A percentile compares a stretch with the other conserved stretches of the same genome.
Conservation (phyloP, 2,113 vertebrate genomes). For the Dicaeum eximium region DNA sequence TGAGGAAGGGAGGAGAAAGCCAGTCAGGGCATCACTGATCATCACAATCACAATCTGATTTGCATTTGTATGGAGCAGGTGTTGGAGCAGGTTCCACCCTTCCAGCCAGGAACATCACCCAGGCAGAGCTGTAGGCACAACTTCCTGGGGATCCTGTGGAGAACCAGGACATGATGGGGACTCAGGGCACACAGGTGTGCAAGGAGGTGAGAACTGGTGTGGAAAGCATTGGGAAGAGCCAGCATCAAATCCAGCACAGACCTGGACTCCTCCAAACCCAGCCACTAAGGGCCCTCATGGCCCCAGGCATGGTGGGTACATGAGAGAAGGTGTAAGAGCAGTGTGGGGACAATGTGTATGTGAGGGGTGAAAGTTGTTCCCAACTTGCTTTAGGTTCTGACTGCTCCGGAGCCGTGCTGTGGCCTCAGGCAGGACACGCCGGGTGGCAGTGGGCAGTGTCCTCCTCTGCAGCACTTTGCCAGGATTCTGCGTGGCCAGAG, state of each 20-base stretch:
- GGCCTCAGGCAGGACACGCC: accelerated
- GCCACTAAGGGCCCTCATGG: accelerated
- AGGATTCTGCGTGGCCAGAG: background rate
- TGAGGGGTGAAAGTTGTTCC: background rate
- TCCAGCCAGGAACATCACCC: background rate
- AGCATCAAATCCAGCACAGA: background rate
- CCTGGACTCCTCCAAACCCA: background rate
- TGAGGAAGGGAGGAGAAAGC: background rate
- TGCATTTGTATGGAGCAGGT: background rate
- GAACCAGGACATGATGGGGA: background rate
- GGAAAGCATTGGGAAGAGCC: background rate
- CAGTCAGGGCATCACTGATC: background rate
- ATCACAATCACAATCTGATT: no score
- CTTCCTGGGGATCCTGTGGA: background rate
- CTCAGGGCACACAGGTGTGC: background rate
- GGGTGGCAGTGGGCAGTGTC: background rate
- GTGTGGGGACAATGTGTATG: accelerated
- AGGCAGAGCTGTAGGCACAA: background rate
- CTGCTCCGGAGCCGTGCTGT: accelerated
- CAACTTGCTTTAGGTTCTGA: background rate
- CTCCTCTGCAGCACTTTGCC: background rate
- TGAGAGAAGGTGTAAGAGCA: background rate
- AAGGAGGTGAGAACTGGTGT: background rate
- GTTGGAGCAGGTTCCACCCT: background rate
- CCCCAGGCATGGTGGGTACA: accelerated